A percentile compares a stretch with the other conserved stretches of the same genome.
Conservation (phyloP, 2,888 invertebrate genomes). For the Bombylius major region DNA sequence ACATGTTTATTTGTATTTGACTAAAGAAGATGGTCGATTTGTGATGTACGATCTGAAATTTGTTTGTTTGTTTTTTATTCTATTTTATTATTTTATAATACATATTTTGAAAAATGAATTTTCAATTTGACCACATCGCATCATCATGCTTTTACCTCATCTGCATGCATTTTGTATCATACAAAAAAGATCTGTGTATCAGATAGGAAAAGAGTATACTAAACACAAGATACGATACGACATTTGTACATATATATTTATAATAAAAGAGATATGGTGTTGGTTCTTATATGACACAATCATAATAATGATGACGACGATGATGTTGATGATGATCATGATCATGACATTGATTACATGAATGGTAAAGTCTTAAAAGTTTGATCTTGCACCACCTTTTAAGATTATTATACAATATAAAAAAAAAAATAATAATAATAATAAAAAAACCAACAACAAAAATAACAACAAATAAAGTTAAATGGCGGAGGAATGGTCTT, state of each 20-base stretch:
- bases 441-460: no score
- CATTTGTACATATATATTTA: not conserved
- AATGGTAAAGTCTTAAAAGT: not conserved
- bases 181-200: no score
- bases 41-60: not conserved
- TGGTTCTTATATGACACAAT: not conserved
- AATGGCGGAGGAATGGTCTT: not conserved
- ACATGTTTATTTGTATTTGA: not conserved
- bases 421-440: not conserved
- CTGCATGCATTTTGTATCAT: not conserved
- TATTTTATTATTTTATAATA: not conserved
- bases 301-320: not conserved
- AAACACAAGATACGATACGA: no score
- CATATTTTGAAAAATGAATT: not conserved
- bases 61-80: not conserved
- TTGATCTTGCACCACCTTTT: not conserved
- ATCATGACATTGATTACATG: conserved; percentile 7
- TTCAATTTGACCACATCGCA: not conserved
- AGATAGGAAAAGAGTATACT: no score
- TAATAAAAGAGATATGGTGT: not conserved
- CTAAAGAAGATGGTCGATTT: not conserved
- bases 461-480: not conserved
- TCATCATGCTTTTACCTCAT: not conserved
- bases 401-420: not conserved
- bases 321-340: conserved; percentile 1